A percentile compares a stretch with the other conserved stretches of the same genome.
phyloP scores from a whole-genome alignment of 2,113 vertebrate genomes.

The Gadus chalcogrammus region DNA sequence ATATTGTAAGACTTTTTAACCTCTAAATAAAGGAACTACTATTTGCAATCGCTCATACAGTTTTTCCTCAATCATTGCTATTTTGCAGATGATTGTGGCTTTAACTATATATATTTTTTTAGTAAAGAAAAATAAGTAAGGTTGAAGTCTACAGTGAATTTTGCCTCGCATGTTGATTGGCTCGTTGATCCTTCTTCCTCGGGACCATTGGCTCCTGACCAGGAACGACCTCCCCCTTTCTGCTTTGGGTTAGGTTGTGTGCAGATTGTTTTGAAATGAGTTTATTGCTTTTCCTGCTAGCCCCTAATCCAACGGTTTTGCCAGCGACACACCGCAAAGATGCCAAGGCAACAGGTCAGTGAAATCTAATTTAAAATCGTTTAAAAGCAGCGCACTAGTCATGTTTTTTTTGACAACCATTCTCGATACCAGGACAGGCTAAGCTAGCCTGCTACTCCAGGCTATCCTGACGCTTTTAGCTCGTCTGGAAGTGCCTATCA shows the following conservation, averaged over 20 bases:
- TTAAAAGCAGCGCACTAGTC: background rate
- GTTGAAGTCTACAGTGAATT: no score
- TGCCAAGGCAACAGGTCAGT: slow-evolving; percentile 61
- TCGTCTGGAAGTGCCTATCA: background rate
- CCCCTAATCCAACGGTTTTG: slow-evolving; percentile 54
- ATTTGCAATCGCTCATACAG: slow-evolving; percentile 71
- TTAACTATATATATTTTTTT: no score
- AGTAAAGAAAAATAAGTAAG: no score
- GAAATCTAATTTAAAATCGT: background rate
- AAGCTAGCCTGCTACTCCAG: slow-evolving; percentile 27
- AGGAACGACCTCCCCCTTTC: slow-evolving; percentile 16
- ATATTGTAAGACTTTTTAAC: slow-evolving; percentile 86
- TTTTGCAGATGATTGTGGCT: background rate
- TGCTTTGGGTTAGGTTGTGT: slow-evolving; percentile 37
- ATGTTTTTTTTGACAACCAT: slow-evolving; percentile 10
- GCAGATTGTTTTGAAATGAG: slow-evolving; percentile 67
- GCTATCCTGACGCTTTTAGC: background rate
- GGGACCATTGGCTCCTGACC: slow-evolving; percentile 42
- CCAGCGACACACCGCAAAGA: slow-evolving; percentile 45
- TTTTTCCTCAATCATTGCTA: background rate
- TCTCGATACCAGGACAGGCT: slow-evolving; percentile 26
- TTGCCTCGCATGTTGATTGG: slow-evolving; percentile 36
- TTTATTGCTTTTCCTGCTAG: slow-evolving; percentile 43
- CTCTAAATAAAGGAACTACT: slow-evolving; percentile 81
- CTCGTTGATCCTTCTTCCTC: background rate